Evolutionary conservation across 2,113 vertebrate species (phyloP), one percentile per base, ranked within the genome.

Genomic region (Peucedramus taeniatus): DNA sequence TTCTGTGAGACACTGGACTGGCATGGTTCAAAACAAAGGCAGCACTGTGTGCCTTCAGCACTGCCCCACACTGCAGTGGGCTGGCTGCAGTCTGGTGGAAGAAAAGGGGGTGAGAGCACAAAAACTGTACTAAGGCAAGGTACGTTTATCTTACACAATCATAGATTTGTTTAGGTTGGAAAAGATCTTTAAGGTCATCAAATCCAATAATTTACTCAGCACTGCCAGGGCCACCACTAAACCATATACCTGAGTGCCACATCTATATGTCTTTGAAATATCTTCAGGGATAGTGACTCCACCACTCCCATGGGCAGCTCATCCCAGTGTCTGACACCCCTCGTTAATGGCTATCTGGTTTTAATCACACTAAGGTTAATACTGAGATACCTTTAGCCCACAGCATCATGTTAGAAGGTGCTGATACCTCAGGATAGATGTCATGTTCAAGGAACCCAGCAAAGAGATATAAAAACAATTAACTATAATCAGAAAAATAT

Each of bases 381-480:
- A 56, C 7, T 26, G 24, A 75, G 23, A 39, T 42, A 80, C 4
- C 11, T 86, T 57, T 11, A 84, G 3, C n/a, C 26, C 17, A 14
- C 15, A 56, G 6, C 1, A 1, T 30, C 39, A 35, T 4, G 11
- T 44, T 17, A 61, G 37, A 69, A 50, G 28, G 16, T 33, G 42
- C 20, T 27, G 8, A 18, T 27, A 74, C 7, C 21, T 30, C 28
- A 40, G 11, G 3, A 33, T 1, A 87, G 33, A 77, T 0, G 0
- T 11, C 31, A 71, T 45, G 17, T n/a, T 70, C 60, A 47, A 63
- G 33, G 39, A 59, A 37, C 45, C 12, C 15, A 31, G 40, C 8
- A 69, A 76, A 54, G 26, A 71, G 28, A 14, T 42, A 68, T 2
- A 79, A 65, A 85, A 80, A 7, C 20, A 56, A 72, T 28, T 59